phyloP scores from a whole-genome alignment of 2,888 invertebrate genomes.

The Leuctra nigra region DNA sequence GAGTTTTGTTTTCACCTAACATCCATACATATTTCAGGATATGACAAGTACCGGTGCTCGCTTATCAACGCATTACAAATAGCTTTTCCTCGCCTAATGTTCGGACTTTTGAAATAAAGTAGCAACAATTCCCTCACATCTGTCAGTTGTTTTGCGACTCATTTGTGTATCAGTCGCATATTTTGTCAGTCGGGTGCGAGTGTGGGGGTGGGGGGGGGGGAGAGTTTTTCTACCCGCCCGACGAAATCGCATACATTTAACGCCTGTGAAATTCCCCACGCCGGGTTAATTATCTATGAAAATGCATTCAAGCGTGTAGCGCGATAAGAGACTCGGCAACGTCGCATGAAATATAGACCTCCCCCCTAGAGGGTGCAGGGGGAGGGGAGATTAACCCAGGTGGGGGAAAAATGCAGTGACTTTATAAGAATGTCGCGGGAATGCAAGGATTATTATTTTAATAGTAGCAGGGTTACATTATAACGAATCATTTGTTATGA shows the following conservation, averaged over 20 bases:
- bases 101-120: too few species aligned
- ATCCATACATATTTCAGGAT: too few species aligned
- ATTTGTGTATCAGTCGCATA: too few species aligned
- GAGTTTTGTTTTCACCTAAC: too few species aligned
- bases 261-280: conserved; percentile 21
- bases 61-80: too few species aligned
- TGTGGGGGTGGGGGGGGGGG: neutral
- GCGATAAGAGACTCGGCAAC: conserved; percentile 21
- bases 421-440: neutral
- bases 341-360: conserved; percentile 13
- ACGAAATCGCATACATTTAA: conserved; percentile 11
- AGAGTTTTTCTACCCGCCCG: conserved; percentile 7
- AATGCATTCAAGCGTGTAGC: conserved; percentile 26
- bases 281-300: conserved; percentile 27
- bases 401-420: neutral
- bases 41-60: too few species aligned
- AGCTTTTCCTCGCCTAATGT: too few species aligned
- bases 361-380: neutral
- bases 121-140: too few species aligned
- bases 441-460: too few species aligned
- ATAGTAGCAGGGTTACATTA: too few species aligned
- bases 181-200: neutral
- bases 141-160: too few species aligned
- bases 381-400: conserved; percentile 8
- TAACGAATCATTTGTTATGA: too few species aligned